Evolutionary conservation across 2,888 invertebrate species (phyloP), one percentile per base, ranked within the genome.

Genomic region (Capitulum mitella): DNA sequence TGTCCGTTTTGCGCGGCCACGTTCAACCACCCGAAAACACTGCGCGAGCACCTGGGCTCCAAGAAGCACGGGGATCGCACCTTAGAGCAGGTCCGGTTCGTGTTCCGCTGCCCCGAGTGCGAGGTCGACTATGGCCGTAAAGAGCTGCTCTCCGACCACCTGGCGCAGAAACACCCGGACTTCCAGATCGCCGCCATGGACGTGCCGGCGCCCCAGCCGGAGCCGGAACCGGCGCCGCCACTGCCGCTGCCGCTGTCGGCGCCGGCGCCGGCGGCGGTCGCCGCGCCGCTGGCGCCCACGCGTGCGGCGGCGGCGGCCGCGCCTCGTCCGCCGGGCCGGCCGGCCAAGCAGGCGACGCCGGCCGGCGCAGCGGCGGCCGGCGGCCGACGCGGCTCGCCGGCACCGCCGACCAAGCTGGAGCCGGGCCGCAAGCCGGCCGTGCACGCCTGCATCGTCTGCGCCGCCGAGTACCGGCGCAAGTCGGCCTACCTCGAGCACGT

Each of bases 1-100:
- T 76, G 76, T 76, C 76, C 76, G 19, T 76, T 76, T 46, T 76
- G 76, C 32, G 43, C 76, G 29, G 76, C 76, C 76, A 76, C 76
- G 26, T 76, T 76, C 48, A 48, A 48, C 46, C 46, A 48, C 29
- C 29, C 43, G 29, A 76, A 76, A 32, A 76, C 76, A 46, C 76
- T 76, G 46, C 43, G 76, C 2, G 76, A 76, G 19, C 76, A 76
- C 48, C 43, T 76, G 46, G 29, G 19, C n/a, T 43, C 46, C 29
- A 76, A 76, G 46, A 43, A 48, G 46, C 76, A 76, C 46, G 74
- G 74, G 6, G 43, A 29, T 5, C 76, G 46, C 19, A 16, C 12
- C 32, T 46, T 76, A 2, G 46, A 76, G 46, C 76, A 46, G 76
- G 32, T 76, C 16, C 76, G 76, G 32, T 76, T 76, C 48, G 76